Percentiles rank a stretch among this genome's conserved stretches.
Conservation (phyloP, 2,113 vertebrate species). For the Capreolus pygargus region DNA sequence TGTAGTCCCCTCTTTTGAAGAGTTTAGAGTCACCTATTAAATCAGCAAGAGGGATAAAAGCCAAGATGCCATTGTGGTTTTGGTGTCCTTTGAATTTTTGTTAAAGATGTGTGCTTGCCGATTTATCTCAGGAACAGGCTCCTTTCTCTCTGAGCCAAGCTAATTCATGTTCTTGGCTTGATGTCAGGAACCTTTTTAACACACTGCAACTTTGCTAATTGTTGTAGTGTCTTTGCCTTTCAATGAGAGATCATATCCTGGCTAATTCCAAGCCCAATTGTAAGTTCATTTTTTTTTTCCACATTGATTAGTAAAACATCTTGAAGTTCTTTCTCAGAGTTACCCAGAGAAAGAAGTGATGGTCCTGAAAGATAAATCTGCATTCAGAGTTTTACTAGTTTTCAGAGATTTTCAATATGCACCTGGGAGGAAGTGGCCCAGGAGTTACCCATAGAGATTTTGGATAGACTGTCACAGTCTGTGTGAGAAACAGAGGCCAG, state of each 20-base stretch:
- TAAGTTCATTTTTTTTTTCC: not conserved
- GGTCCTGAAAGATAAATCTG: not conserved
- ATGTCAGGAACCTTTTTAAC: slow-evolving; percentile 1
- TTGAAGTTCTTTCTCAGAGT: not conserved
- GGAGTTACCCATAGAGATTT: not conserved
- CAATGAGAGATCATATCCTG: slow-evolving; percentile 12
- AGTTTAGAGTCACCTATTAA: not conserved
- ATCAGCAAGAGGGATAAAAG: not conserved
- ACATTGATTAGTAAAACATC: not conserved
- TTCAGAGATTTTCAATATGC: not conserved
- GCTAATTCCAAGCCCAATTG: not conserved
- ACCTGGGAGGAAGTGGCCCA: not conserved
- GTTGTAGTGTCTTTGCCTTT: slow-evolving; percentile 18
- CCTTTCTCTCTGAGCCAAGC: slow-evolving; percentile 28
- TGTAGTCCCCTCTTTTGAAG: not conserved
- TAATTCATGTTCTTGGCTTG: slow-evolving; percentile 42
- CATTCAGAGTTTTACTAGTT: not conserved
- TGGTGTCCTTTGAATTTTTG: slow-evolving; percentile 29
- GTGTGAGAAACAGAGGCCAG: not conserved
- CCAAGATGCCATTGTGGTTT: not conserved
- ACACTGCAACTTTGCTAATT: slow-evolving; percentile 8
- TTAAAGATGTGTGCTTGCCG: not conserved
- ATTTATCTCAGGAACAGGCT: slow-evolving; percentile 28
- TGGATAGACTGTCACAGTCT: not conserved
- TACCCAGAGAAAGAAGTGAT: not conserved